Percentiles rank a stretch among this genome's conserved stretches.
Evolutionary conservation across 2,888 invertebrate genomes (phyloP).

Genomic region (Deilephila porcellus): DNA sequence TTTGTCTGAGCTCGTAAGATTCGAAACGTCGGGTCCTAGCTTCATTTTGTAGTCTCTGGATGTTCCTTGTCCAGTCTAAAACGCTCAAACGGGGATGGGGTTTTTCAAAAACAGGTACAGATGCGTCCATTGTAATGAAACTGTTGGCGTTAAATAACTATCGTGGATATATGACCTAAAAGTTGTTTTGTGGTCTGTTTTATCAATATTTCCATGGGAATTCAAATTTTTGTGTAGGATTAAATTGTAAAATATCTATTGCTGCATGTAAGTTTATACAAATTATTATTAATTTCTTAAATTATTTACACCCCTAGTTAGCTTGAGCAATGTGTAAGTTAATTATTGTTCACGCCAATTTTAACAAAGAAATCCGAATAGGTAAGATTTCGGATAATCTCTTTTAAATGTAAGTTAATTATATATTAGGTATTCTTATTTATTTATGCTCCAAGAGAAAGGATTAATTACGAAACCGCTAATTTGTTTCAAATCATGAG

Average conservation of each 20-base stretch:
- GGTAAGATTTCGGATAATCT: no score
- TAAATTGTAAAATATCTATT: not conserved
- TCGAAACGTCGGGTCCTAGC: conserved; percentile 87
- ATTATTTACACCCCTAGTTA: no score
- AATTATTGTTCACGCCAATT: no score
- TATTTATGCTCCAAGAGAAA: no score
- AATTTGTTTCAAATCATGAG: no score
- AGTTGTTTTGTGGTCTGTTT: not conserved
- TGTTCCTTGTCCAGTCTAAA: conserved; percentile 91
- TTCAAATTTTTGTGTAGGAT: not conserved
- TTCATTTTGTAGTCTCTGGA: conserved; percentile 88
- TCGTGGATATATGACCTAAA: not conserved
- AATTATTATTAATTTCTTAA: no score
- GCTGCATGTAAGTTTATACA: no score
- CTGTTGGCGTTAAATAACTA: not conserved
- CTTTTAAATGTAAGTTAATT: no score
- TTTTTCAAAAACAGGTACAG: conserved; percentile 86
- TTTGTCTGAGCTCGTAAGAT: conserved; percentile 88
- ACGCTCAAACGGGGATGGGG: conserved; percentile 87
- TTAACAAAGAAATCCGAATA: no score
- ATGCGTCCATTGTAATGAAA: conserved; percentile 64
- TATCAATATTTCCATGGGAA: conserved; percentile 1
- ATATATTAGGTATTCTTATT: no score
- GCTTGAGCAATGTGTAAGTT: no score
- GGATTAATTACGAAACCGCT: no score